Evolutionary conservation across 1,140 invertebrate genomes (phyloP), one percentile per base, ranked within the genome.

Genomic region (Rhagoletis zephyria): DNA sequence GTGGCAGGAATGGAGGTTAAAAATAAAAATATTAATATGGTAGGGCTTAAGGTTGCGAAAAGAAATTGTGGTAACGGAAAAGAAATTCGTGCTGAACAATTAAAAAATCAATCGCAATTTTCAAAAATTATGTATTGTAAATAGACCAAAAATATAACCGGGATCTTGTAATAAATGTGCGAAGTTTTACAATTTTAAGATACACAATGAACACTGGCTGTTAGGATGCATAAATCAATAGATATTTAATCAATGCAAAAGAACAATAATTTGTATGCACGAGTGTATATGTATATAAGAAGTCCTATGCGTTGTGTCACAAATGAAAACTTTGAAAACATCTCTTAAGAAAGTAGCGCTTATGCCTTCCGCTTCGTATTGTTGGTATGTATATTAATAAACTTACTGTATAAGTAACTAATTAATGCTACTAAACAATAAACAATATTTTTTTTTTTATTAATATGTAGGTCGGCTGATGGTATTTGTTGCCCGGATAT

Each of bases 351-450:
- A 81, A 81, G 16, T 19, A 19, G 74, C 3, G 74, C n/a, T 56
- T 59, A 51, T 19, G n/a, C 48, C 14, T 67, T 40, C 19, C 67
- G 40, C 42, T 48, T 16, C 4, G 30, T 81, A 16, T 30, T 81
- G 74, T 81, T 56, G 45, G 74, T 56, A 81, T 81, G 74, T 81
- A 81, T 81, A 81, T 81, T 81, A 81, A 81, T 81, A 81, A 81
- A 81, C 74, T 81, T 81, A 81, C 74, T 81, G 74, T 56, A 81
- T 56, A 81, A 81, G 74, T 81, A 81, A 81, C 74, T 81, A 81
- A 81, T 81, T 81, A 81, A 81, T 81, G 74, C 74, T 81, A 81
- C 74, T 81, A 81, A 81, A 81, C 74, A 81, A 81, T 81, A 81
- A 81, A 81, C 74, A 56, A 81, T 56, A n/a, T 56, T 56, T 81